phyloP scores from a whole-genome alignment of 2,797 vertebrate species.

The Poeciliopsis infans region DNA sequence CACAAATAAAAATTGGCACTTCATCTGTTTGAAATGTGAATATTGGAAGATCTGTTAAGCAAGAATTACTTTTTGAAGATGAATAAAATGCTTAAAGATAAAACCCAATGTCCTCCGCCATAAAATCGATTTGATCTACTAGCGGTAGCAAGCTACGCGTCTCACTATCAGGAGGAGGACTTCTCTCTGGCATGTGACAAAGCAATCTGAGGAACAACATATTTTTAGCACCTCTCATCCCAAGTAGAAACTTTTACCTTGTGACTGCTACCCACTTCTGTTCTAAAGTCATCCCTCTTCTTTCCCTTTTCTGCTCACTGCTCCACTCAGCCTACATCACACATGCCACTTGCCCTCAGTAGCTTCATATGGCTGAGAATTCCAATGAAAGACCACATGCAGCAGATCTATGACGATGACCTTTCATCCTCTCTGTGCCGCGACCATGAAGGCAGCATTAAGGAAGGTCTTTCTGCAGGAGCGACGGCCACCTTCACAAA shows the following conservation, averaged over 20 bases:
- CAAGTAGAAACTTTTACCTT: conserved; percentile 24
- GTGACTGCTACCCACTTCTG: conserved; percentile 13
- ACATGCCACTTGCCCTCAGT: conserved; percentile 32
- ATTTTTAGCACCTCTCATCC: conserved; percentile 34
- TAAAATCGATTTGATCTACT: conserved; percentile 23
- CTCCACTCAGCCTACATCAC: conserved; percentile 18
- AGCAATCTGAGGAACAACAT: conserved; percentile 42
- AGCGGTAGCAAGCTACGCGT: conserved; percentile 11
- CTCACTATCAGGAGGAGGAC: conserved; percentile 14
- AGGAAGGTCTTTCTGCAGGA: conserved; percentile 4
- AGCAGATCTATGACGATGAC: conserved; percentile 54
- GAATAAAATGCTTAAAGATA: conserved; percentile 12
- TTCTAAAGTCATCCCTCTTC: conserved; percentile 47
- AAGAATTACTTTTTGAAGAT: conserved; percentile 24
- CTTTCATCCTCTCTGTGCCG: conserved; percentile 38
- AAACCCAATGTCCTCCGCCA: neutral
- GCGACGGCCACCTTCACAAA: conserved; percentile 48
- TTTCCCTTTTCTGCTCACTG: conserved; percentile 44
- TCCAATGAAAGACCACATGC: conserved; percentile 61
- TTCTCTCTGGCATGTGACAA: conserved; percentile 37
- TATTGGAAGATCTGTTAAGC: conserved; percentile 7
- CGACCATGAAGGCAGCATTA: neutral
- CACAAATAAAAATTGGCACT: conserved; percentile 29
- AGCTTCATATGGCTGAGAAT: conserved; percentile 43
- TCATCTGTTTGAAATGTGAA: conserved; percentile 25